Percentiles rank a stretch among this genome's conserved stretches.
Conservation (phyloP, 2,113 vertebrate species). For the Podilymbus podiceps region DNA sequence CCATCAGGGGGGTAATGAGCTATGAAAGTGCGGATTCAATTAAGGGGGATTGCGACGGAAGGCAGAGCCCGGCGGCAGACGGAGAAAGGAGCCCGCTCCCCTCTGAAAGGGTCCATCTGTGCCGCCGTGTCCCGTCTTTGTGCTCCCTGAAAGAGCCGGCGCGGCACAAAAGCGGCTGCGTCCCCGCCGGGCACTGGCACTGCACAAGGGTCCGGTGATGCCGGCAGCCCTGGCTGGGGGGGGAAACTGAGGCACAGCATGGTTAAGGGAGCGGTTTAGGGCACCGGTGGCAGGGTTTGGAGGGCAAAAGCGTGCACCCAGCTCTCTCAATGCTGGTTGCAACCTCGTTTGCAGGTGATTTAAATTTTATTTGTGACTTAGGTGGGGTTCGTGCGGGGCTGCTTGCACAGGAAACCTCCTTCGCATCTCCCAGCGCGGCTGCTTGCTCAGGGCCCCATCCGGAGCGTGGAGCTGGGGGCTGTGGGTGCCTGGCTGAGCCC, state of each 20-base stretch:
- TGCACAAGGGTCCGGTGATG: neutral
- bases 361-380: too few relatives aligned
- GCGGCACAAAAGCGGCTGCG: neutral
- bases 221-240: neutral
- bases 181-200: neutral
- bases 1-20: constrained; percentile 77
- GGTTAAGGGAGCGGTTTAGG: neutral
- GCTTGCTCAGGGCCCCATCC: neutral
- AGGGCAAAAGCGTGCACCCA: neutral
- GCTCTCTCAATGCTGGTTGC: neutral
- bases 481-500: neutral
- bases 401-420: neutral
- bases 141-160: constrained; percentile 5
- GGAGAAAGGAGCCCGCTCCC: constrained; percentile 34
- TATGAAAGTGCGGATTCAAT: constrained; percentile 77
- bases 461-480: accelerated
- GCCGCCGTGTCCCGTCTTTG: constrained; percentile 35
- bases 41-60: constrained; percentile 63
- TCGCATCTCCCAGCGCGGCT: neutral
- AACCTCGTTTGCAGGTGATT: accelerated
- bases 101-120: constrained; percentile 76
- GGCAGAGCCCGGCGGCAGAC: constrained; percentile 59
- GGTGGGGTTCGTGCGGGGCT: neutral
- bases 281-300: neutral
- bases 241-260: neutral